Evolutionary conservation across 2,888 invertebrate species (phyloP).

Genomic region (Cancer borealis): DNA sequence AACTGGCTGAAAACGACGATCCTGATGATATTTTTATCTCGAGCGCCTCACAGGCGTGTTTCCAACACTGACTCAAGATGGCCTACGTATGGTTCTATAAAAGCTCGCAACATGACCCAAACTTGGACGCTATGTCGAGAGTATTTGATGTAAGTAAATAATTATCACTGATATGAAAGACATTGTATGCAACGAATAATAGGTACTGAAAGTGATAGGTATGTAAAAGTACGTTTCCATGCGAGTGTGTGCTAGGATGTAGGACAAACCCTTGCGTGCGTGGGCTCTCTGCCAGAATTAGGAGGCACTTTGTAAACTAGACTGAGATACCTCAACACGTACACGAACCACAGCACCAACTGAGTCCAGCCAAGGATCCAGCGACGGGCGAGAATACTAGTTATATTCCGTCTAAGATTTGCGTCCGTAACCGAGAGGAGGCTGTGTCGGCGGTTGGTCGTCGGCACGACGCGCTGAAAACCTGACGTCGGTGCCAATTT

Average conservation of each 20-base stretch:
- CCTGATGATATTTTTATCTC: not conserved
- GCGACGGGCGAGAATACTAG: slow-evolving; percentile 57
- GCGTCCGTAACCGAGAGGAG: slow-evolving; percentile 52
- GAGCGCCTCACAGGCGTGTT: not conserved
- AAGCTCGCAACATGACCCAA: slow-evolving; percentile 43
- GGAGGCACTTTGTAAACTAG: slow-evolving; percentile 53
- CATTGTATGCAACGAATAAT: slow-evolving; percentile 64
- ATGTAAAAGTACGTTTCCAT: slow-evolving; percentile 41
- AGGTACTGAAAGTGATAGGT: slow-evolving; percentile 59
- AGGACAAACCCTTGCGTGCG: slow-evolving; percentile 43
- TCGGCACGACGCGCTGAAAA: slow-evolving; percentile 25
- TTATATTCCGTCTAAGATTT: slow-evolving; percentile 66
- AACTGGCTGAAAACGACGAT: not conserved
- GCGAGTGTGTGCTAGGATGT: slow-evolving; percentile 37
- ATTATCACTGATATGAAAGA: slow-evolving; percentile 59
- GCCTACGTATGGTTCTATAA: not conserved
- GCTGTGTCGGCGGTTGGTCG: not conserved
- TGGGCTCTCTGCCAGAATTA: slow-evolving; percentile 27
- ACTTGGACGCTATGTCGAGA: slow-evolving; percentile 43
- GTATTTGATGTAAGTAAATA: slow-evolving; percentile 8
- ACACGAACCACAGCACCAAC: slow-evolving; percentile 47
- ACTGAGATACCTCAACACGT: slow-evolving; percentile 63
- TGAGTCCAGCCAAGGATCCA: slow-evolving; percentile 57
- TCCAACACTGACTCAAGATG: slow-evolving; percentile 9
- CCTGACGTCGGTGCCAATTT: slow-evolving; percentile 65